These are phyloP conservation scores for Aegithalos caudatus DNA, from an alignment of 2,113 vertebrate species.

Conservation along the genomic window DNA sequence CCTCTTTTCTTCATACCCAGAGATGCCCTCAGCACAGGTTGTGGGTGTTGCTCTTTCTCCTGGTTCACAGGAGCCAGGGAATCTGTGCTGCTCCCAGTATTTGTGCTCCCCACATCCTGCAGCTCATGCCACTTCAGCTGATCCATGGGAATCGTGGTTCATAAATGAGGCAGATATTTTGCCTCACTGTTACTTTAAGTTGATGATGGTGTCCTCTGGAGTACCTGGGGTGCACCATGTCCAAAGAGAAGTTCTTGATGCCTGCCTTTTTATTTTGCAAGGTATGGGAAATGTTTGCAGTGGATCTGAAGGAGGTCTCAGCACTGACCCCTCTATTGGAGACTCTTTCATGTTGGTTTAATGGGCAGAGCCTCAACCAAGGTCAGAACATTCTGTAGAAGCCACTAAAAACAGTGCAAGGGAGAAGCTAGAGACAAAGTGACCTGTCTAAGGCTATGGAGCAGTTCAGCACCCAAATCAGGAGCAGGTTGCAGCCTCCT, in stretches of 20 bases:
- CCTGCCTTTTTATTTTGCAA: background rate
- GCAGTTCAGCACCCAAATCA: background rate
- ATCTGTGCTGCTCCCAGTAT: background rate
- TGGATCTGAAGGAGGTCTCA: background rate
- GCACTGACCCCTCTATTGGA: background rate
- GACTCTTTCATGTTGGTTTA: background rate
- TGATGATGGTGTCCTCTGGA: background rate
- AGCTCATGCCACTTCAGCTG: background rate
- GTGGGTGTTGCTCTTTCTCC: background rate
- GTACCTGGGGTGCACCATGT: background rate
- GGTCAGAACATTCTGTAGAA: background rate
- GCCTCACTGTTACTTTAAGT: background rate
- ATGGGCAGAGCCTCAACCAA: rapidly evolving
- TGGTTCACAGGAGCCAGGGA: rapidly evolving
- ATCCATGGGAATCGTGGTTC: background rate
- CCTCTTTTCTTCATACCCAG: background rate
- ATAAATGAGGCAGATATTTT: background rate
- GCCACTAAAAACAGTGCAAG: background rate
- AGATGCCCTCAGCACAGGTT: background rate
- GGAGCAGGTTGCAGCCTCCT: background rate
- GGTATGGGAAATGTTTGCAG: background rate
- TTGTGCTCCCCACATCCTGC: background rate
- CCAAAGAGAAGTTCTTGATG: background rate
- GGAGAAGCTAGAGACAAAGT: background rate
- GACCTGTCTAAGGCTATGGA: background rate